A percentile compares a stretch with the other conserved stretches of the same genome.
phyloP scores from a whole-genome alignment of 1,140 invertebrate species.

The Drosophila burlai region DNA sequence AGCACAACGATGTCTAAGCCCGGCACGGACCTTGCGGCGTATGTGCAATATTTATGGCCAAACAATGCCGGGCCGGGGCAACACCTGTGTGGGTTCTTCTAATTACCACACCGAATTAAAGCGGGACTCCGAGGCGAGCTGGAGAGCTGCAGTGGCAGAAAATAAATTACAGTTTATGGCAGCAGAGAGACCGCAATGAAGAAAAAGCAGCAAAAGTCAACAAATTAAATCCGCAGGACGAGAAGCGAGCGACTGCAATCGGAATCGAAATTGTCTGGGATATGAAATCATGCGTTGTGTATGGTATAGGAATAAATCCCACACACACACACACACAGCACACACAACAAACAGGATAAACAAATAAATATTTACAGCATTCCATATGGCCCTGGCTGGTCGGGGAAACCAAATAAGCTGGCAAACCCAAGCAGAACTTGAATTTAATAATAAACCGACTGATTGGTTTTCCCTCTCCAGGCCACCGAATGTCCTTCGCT shows the following conservation, averaged over 20 bases:
- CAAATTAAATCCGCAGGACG: conserved; percentile 67
- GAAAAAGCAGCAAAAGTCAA: conserved; percentile 47
- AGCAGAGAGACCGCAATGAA: conserved; percentile 30
- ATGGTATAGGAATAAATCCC: conserved; percentile 61
- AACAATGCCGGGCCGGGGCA: conserved; percentile 5
- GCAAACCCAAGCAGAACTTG: conserved; percentile 51
- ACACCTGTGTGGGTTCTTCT: conserved; percentile 50
- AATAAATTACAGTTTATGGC: conserved; percentile 68
- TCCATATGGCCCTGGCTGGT: conserved; percentile 27
- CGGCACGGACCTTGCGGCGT: conserved; percentile 44
- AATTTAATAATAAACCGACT: conserved; percentile 75
- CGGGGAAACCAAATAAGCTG: conserved; percentile 64
- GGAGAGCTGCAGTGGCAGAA: conserved; percentile 24
- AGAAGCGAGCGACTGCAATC: conserved; percentile 15
- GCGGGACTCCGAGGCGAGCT: neutral
- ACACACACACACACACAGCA: conserved; percentile 36
- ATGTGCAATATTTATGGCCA: conserved; percentile 54
- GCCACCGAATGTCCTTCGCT: conserved; percentile 24
- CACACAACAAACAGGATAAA: conserved; percentile 49
- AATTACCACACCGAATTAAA: conserved; percentile 50
- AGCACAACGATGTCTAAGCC: conserved; percentile 4
- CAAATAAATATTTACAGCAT: conserved; percentile 76
- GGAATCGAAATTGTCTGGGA: conserved; percentile 13
- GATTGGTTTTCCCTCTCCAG: conserved; percentile 33
- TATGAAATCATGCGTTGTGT: conserved; percentile 26